A percentile compares a stretch with the other conserved stretches of the same genome.
Evolutionary conservation across 2,888 invertebrate species (phyloP).

Genomic region (Pristionchus arcanus): DNA sequence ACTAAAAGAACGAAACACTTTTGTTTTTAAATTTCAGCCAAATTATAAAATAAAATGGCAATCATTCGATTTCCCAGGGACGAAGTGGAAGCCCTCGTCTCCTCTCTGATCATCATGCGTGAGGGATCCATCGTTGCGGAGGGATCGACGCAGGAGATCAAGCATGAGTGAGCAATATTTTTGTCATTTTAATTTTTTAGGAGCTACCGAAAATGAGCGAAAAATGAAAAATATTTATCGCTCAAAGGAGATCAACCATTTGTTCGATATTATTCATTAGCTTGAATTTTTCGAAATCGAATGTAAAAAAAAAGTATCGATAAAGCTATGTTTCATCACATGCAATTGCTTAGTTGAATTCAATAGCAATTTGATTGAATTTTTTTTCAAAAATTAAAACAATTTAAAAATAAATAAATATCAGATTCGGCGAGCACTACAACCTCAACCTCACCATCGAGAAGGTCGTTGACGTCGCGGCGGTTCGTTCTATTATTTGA

Average conservation of each 20-base stretch:
- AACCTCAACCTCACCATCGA: not conserved
- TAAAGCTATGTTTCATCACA: too few relatives aligned
- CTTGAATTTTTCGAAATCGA: too few relatives aligned
- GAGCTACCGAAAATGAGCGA: too few relatives aligned
- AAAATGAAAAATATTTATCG: too few relatives aligned
- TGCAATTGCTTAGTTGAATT: not conserved
- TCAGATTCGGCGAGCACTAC: conserved; percentile 28
- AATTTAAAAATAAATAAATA: not conserved
- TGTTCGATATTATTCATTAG: too few relatives aligned
- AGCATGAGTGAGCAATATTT: conserved; percentile 56
- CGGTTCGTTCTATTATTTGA: not conserved
- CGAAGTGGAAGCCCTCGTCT: conserved; percentile 74
- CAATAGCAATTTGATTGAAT: not conserved
- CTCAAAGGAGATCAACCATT: too few relatives aligned
- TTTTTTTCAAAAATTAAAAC: not conserved
- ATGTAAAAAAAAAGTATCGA: too few relatives aligned
- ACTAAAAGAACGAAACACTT: too few relatives aligned
- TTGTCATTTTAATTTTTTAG: not conserved
- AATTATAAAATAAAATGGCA: not conserved
- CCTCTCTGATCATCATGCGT: conserved; percentile 74
- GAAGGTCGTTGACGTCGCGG: not conserved
- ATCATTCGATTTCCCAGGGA: conserved; percentile 53
- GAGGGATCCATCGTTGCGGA: conserved; percentile 73
- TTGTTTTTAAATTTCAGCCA: too few relatives aligned
- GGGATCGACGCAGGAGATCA: conserved; percentile 75